Evolutionary conservation across 2,888 invertebrate genomes (phyloP).

Genomic region (Ashinkailepas kermadecensis): DNA sequence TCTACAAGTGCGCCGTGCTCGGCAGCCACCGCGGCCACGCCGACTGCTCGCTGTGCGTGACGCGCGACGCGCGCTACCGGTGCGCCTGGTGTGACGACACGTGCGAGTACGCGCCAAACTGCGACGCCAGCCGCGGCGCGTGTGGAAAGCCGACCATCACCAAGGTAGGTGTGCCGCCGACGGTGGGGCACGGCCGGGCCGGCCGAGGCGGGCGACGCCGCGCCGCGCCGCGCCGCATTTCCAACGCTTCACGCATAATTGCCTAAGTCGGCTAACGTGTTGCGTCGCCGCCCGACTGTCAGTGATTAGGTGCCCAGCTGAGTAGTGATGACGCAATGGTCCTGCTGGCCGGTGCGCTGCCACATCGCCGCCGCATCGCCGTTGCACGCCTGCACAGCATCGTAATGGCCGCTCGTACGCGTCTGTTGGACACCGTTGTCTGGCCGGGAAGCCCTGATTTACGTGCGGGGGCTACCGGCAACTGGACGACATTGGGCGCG

Average conservation of each 20-base stretch:
- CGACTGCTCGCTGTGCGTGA: conserved; percentile 94
- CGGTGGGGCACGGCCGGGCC: background rate
- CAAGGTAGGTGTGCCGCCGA: background rate
- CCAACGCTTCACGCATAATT: too few relatives aligned
- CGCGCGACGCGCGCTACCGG: conserved; percentile 72
- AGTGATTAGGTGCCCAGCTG: too few relatives aligned
- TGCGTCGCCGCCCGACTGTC: too few relatives aligned
- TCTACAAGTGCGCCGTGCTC: conserved; percentile 92
- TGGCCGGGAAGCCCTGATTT: background rate
- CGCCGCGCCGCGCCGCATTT: too few relatives aligned
- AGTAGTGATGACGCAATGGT: background rate
- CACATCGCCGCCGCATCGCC: background rate
- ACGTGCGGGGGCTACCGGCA: background rate
- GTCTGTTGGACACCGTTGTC: background rate
- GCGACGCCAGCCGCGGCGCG: background rate
- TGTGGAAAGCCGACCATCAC: conserved; percentile 8
- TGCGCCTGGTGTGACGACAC: conserved; percentile 93
- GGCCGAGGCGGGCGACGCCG: background rate
- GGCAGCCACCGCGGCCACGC: conserved; percentile 89
- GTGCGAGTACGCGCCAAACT: conserved; percentile 45
- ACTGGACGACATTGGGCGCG: background rate
- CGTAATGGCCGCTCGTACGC: background rate
- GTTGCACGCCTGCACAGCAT: background rate
- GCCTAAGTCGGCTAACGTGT: too few relatives aligned
- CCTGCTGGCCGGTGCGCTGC: background rate